Conservation (phyloP, 2,888 invertebrate genomes). For the Spilarctia lutea region DNA sequence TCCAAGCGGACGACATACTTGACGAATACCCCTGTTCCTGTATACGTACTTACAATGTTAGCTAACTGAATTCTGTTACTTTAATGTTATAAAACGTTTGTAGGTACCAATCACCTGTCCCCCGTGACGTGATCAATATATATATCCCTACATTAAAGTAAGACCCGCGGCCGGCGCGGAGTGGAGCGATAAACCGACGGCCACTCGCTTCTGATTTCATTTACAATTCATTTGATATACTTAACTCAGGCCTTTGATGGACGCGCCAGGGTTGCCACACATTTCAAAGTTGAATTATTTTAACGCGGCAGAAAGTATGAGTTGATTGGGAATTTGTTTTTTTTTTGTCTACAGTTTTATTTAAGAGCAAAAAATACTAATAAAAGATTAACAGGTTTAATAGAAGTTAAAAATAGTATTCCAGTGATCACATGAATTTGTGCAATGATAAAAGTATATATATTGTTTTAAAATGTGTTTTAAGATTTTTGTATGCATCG, state of each 20-base stretch:
- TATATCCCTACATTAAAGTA: conserved; percentile 10
- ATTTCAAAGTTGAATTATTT: neutral
- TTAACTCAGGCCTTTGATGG: conserved; percentile 75
- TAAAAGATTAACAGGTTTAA: neutral
- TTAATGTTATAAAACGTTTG: neutral
- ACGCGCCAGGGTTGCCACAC: conserved; percentile 65
- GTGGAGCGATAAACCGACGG: conserved; percentile 65
- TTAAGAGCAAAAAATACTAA: neutral
- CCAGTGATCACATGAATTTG: neutral
- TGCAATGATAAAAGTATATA: neutral
- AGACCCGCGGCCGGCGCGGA: conserved; percentile 13
- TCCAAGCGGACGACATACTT: neutral
- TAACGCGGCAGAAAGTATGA: neutral
- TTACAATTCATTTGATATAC: conserved; percentile 86
- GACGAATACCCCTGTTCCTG: neutral
- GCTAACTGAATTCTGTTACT: neutral
- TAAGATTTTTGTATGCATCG: neutral
- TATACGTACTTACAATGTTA: neutral
- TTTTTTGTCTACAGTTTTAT: neutral
- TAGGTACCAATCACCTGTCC: conserved; percentile 10
- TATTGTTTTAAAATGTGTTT: neutral
- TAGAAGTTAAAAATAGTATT: neutral
- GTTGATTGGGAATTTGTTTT: neutral
- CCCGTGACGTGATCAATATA: neutral
- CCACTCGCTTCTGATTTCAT: conserved; percentile 83